These are phyloP conservation scores for Orussus abietinus DNA, from an alignment of 1,140 invertebrate genomes.

Conservation along the genomic window DNA sequence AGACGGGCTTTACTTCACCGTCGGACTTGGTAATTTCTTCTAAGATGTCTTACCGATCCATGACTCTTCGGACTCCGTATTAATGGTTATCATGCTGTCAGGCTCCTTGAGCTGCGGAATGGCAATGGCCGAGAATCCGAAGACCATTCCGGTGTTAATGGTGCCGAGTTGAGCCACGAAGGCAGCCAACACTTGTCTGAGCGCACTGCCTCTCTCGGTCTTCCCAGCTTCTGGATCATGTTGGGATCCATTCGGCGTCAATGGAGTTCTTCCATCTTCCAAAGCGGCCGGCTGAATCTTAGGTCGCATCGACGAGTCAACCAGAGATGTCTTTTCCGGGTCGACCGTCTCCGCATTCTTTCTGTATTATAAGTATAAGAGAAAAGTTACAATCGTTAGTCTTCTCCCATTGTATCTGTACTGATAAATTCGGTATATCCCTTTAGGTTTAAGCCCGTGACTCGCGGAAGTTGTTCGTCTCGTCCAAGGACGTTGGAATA, in stretches of 20 bases:
- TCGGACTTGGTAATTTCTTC: too few species aligned
- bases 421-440: too few species aligned
- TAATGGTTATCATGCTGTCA: constrained; percentile 58
- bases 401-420: too few species aligned
- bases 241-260: constrained; percentile 23
- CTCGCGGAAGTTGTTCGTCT: too few species aligned
- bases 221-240: constrained; percentile 36
- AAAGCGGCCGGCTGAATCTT: constrained; percentile 29
- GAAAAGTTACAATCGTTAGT: not conserved
- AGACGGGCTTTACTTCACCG: too few species aligned
- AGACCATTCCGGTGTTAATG: constrained; percentile 69
- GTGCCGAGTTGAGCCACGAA: constrained; percentile 65
- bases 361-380: constrained; percentile 19
- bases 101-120: constrained; percentile 61
- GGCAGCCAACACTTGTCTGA: constrained; percentile 60
- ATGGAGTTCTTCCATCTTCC: constrained; percentile 28
- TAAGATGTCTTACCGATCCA: constrained; percentile 64
- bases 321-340: constrained; percentile 29
- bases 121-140: constrained; percentile 71
- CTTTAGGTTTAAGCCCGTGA: too few species aligned
- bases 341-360: constrained; percentile 26
- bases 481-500: too few species aligned
- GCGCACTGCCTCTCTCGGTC: constrained; percentile 52
- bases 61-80: constrained; percentile 59
- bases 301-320: constrained; percentile 24